These are phyloP conservation scores for Stomatorhinus ivindoensis DNA, from an alignment of 2,113 vertebrate genomes.

Conservation along the genomic window DNA sequence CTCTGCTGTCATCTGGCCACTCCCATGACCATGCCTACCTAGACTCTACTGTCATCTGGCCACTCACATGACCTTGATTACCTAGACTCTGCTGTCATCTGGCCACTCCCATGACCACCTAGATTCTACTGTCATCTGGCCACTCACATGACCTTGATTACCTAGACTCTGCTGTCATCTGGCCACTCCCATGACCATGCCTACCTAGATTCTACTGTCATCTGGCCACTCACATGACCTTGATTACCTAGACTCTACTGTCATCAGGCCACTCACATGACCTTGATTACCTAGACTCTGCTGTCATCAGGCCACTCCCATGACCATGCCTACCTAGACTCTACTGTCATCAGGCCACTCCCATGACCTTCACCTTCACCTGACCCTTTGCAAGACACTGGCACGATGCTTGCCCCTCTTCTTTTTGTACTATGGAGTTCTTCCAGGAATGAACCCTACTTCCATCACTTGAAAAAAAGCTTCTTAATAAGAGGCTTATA, in stretches of 20 bases:
- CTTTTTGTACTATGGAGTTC: neutral
- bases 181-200: neutral
- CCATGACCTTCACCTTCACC: neutral
- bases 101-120: neutral
- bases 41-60: neutral
- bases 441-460: neutral
- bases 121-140: neutral
- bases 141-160: neutral
- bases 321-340: neutral
- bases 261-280: neutral
- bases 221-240: neutral
- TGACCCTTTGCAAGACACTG: neutral
- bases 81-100: neutral
- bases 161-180: conserved; percentile 69
- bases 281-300: neutral
- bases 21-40: neutral
- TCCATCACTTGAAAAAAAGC: neutral
- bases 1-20: conserved; percentile 55
- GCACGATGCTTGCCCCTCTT: neutral
- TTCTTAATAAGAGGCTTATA: neutral
- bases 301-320: neutral
- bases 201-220: neutral
- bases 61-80: neutral
- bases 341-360: no score
- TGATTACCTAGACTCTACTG: no score